Evolutionary conservation across 2,113 vertebrate genomes (phyloP), one percentile per base, ranked within the genome.

Genomic region (Strix aluco): DNA sequence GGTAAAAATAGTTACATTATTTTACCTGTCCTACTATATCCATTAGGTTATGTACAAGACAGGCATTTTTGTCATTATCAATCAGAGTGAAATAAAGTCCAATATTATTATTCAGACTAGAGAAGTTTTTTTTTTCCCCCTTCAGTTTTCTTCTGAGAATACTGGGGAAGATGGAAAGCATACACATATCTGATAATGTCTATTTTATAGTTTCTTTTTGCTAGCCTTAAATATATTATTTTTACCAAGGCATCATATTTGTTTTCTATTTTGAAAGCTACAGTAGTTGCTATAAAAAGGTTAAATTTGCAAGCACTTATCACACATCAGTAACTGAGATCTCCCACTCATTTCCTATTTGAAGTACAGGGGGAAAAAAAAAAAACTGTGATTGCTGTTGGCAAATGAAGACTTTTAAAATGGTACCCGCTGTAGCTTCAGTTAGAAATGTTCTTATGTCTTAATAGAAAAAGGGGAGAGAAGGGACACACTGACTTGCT

Each of bases 211-310:
- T 82, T 97, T 78, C 81, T 91, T 94, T 97, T 62, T 95, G 75
- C 74, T 92, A 82, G 74, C 81, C 89, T 88, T 94, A 85, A 94
- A 75, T 82, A 40, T 30, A 88, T 96, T 96, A 91, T 95, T 95
- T 96, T 96, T 95, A 94, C 78, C 58, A 91, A 92, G 81, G 74
- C 84, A 72, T 94, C 89, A 81, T 96, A 92, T 95, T 97, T 97
- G 89, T 97, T 97, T 97, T 96, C 95, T 96, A 87, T 97, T 97
- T 97, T 95, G 95, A 95, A 97, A 95, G 78, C 91, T 91, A 94
- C 91, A 90, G 84, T 96, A 92, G 91, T 94, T 97, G 91, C 95
- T 97, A 96, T 97, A 97, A 97, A 96, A 96, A 97, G 95, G 95
- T 95, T 97, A 96, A 94, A 95, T 96, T 96, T 97, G 84, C 94